Evolutionary conservation across 2,888 invertebrate genomes (phyloP), one percentile per base, ranked within the genome.

Genomic region (Aporophyla lueneburgensis): DNA sequence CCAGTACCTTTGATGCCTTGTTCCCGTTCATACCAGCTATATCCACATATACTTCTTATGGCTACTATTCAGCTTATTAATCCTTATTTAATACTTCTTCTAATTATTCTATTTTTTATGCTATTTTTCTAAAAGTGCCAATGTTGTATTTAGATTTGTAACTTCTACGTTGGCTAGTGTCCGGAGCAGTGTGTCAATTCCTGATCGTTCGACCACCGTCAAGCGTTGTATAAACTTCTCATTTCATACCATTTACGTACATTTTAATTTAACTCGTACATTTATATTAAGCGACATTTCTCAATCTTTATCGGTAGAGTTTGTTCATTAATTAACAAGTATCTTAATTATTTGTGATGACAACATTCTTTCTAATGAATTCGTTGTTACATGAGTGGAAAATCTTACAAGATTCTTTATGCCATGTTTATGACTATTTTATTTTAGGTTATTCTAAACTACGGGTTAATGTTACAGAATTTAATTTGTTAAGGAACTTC

Each of bases 201-300:
- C 27, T 24, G 62, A 21, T 72, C 16, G 33, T 72, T 40, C 12
- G 14, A 78, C 68, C 33, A 59, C 51, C 12, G n/a, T 27, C 66
- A 62, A 49, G 40, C 12, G 66, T 59, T 69, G 80, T 75, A 83
- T 76, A 81, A 77, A 74, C 7, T 74, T 79, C 70, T 56, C 73
- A 74, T 81, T 75, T 58, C 65, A 51, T 74, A 69, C 78, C 83
- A 78, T 86, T 78, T 86, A 80, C 56, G 82, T 71, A 67, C 49
- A 58, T 76, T 81, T 88, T 79, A 80, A 76, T 83, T 87, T 49
- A 67, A 72, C 74, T 76, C 66, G 70, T 82, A 63, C 74, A 67
- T 76, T 83, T 62, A 78, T 61, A 56, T 83, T 62, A 78, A 65
- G 59, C 40, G 54, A 63, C 71, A 70, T 86, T 68, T 72, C 14